These are phyloP conservation scores for Anguilla rostrata DNA, from an alignment of 2,113 vertebrate species.

Conservation along the genomic window DNA sequence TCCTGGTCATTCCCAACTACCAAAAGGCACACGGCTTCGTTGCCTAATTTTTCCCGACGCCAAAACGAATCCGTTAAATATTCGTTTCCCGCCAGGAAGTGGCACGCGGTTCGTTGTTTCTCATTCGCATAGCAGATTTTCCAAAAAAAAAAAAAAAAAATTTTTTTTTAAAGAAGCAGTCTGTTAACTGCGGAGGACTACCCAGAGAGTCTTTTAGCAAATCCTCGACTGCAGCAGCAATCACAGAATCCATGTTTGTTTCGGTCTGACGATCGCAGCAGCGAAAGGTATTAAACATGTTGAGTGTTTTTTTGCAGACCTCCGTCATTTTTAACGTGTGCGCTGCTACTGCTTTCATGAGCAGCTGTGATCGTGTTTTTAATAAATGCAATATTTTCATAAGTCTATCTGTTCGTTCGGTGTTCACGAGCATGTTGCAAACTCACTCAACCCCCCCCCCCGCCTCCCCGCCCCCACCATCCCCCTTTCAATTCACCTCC, in stretches of 20 bases:
- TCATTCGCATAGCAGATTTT: neutral
- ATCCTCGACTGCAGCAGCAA: neutral
- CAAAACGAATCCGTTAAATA: slow-evolving; percentile 1
- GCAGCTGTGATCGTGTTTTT: no score
- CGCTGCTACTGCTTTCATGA: no score
- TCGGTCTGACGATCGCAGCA: no score
- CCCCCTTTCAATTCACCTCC: no score
- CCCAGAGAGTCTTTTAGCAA: neutral
- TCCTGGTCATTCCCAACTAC: neutral
- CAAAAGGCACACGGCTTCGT: slow-evolving; percentile 13
- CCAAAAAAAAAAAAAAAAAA: neutral
- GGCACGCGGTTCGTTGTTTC: no score
- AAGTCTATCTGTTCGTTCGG: no score
- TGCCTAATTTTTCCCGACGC: slow-evolving; percentile 20
- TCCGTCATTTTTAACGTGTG: no score
- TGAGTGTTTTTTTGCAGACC: no score
- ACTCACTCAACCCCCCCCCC: neutral
- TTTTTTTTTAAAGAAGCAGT: neutral
- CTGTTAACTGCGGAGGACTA: neutral
- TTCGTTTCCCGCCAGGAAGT: neutral
- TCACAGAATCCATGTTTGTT: neutral
- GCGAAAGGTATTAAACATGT: no score
- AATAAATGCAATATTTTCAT: no score
- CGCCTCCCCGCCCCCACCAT: no score
- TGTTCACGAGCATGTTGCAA: neutral